phyloP scores from a whole-genome alignment of 2,888 invertebrate species.

The Leucophenga maculata region DNA sequence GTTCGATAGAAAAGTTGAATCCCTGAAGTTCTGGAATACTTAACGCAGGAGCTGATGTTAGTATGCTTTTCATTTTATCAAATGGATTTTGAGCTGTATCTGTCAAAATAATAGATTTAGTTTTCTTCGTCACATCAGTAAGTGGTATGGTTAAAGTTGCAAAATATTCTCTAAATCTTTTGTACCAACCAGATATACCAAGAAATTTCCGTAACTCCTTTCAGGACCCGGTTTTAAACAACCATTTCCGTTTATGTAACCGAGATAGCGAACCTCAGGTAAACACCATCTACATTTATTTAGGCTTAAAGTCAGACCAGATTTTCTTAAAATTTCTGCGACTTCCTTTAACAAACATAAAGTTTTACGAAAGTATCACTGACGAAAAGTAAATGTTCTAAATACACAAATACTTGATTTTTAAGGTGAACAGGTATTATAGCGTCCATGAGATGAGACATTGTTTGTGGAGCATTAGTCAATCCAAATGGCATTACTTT shows the following conservation, averaged over 20 bases:
- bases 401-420: slow-evolving; percentile 38
- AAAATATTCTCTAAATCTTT: slow-evolving; percentile 31
- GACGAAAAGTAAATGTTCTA: slow-evolving; percentile 33
- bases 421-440: slow-evolving; percentile 29
- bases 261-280: slow-evolving; percentile 38
- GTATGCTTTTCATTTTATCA: slow-evolving; percentile 22
- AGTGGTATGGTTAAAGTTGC: slow-evolving; percentile 28
- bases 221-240: slow-evolving; percentile 36
- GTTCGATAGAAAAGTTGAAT: no score
- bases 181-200: slow-evolving; percentile 41
- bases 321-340: slow-evolving; percentile 13
- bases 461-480: slow-evolving; percentile 35
- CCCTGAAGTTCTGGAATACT: no score
- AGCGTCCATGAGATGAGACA: slow-evolving; percentile 37
- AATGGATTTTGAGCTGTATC: slow-evolving; percentile 29
- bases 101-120: slow-evolving; percentile 28
- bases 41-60: slow-evolving; percentile 38
- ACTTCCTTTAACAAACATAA: slow-evolving; percentile 14
- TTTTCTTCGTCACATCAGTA: slow-evolving; percentile 27
- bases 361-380: slow-evolving; percentile 29
- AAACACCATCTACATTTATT: slow-evolving; percentile 36
- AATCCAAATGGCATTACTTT: slow-evolving; percentile 40
- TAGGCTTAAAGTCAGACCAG: slow-evolving; percentile 38
- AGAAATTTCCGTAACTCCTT: slow-evolving; percentile 37
- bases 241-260: slow-evolving; percentile 39